Percentiles rank a stretch among this genome's conserved stretches.
Conservation (phyloP, 2,797 vertebrate genomes). For the Pseudomugil tenellus region DNA sequence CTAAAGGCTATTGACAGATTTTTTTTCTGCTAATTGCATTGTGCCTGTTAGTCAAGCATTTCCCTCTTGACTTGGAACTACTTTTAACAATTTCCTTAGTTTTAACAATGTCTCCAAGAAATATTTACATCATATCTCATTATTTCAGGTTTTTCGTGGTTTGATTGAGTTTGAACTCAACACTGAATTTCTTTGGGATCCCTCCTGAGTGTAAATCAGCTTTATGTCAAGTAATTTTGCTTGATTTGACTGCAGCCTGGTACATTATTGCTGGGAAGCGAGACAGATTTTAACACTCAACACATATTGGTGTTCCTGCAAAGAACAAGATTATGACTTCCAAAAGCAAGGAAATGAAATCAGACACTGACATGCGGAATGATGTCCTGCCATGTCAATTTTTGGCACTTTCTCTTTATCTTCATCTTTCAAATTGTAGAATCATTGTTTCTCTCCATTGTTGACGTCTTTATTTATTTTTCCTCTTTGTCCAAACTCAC, state of each 20-base stretch:
- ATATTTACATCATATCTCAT: slow-evolving; percentile 25
- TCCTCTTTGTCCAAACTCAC: slow-evolving; percentile 50
- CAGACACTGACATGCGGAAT: slow-evolving; percentile 14
- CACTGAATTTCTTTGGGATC: slow-evolving; percentile 29
- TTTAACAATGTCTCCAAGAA: slow-evolving; percentile 38
- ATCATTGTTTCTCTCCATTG: slow-evolving; percentile 21
- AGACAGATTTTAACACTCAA: slow-evolving; percentile 59
- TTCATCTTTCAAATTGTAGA: slow-evolving; percentile 17
- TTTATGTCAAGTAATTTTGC: slow-evolving; percentile 60
- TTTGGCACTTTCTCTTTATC: slow-evolving; percentile 1
- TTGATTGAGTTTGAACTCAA: slow-evolving; percentile 38
- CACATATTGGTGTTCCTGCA: slow-evolving; percentile 47
- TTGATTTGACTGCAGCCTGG: slow-evolving; percentile 49
- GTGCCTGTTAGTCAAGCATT: slow-evolving; percentile 64
- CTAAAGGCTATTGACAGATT: slow-evolving; percentile 70
- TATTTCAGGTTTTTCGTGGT: slow-evolving; percentile 29
- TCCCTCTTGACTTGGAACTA: slow-evolving; percentile 46
- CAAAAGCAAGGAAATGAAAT: slow-evolving; percentile 36
- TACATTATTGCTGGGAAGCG: slow-evolving; percentile 43
- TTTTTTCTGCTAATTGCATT: slow-evolving; percentile 78
- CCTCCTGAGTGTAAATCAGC: slow-evolving; percentile 57
- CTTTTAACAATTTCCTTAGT: slow-evolving; percentile 52
- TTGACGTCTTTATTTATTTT: slow-evolving; percentile 28
- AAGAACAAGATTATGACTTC: slow-evolving; percentile 34
- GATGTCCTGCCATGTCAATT: slow-evolving; percentile 33